These are phyloP conservation scores for Babylonia areolata DNA, from an alignment of 1,140 invertebrate species.

Conservation along the genomic window DNA sequence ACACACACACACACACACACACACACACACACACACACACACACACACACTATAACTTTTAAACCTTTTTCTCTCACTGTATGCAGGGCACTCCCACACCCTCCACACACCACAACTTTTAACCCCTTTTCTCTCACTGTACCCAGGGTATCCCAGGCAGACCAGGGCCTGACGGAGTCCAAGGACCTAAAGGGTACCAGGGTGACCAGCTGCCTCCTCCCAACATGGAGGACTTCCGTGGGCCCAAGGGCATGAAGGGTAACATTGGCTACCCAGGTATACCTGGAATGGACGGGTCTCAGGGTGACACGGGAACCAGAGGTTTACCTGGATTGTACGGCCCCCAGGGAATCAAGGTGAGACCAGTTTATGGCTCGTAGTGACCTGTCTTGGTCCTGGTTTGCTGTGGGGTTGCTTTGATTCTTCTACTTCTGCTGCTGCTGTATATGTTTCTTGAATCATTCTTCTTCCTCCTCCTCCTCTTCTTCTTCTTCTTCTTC, in stretches of 20 bases:
- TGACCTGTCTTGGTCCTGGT: no score
- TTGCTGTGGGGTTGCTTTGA: no score
- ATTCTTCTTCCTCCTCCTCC: no score
- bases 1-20: no score
- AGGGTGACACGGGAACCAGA: constrained; percentile 50
- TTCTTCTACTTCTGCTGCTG: no score
- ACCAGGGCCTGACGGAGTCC: constrained; percentile 76
- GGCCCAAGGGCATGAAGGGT: constrained; percentile 75
- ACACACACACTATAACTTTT: no score
- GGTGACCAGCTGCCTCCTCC: constrained; percentile 72
- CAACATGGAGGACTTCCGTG: constrained; percentile 49
- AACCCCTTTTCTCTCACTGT: not conserved
- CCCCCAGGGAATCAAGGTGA: constrained; percentile 58
- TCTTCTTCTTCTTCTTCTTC: no score
- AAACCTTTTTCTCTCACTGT: not conserved
- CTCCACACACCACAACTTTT: no score
- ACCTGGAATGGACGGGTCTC: constrained; percentile 56
- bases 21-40: no score
- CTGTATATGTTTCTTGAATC: no score
- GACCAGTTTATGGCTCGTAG: no score
- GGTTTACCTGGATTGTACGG: constrained; percentile 55
- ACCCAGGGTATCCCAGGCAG: constrained; percentile 71
- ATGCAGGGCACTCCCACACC: constrained; percentile 48
- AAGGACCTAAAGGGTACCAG: constrained; percentile 72
- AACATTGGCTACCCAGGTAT: constrained; percentile 77